phyloP scores from a whole-genome alignment of 2,797 vertebrate genomes.

The Phoebastria nigripes region DNA sequence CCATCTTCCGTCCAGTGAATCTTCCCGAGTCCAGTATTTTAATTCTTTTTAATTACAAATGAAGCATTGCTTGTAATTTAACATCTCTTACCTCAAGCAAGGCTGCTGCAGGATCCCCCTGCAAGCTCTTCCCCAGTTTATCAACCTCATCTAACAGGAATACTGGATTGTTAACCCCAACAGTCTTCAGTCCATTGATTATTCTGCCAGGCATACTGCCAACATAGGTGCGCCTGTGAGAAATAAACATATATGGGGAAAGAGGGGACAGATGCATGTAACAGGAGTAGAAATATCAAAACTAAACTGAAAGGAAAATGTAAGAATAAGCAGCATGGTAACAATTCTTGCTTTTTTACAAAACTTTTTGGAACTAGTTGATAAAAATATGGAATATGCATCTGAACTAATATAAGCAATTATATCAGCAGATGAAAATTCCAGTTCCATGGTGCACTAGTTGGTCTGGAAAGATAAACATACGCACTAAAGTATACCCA shows the following conservation, averaged over 20 bases:
- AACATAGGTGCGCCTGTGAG: slow-evolving; percentile 89
- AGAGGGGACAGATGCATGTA: neutral
- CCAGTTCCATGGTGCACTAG: neutral
- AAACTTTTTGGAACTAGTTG: neutral
- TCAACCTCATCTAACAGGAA: slow-evolving; percentile 97
- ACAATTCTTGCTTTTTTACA: neutral
- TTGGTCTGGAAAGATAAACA: neutral
- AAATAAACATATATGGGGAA: neutral
- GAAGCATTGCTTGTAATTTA: neutral
- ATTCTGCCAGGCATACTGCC: slow-evolving; percentile 98
- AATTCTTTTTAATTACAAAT: neutral
- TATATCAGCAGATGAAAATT: neutral
- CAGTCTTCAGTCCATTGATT: slow-evolving; percentile 93
- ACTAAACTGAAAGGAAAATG: neutral
- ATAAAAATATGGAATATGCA: neutral
- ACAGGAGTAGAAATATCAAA: neutral
- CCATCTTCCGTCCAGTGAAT: neutral
- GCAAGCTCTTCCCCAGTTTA: slow-evolving; percentile 94
- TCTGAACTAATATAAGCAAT: neutral
- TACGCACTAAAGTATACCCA: neutral
- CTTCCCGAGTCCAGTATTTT: neutral
- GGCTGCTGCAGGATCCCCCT: slow-evolving; percentile 94
- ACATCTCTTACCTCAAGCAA: slow-evolving; percentile 87
- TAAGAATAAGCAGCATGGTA: neutral
- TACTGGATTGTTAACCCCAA: slow-evolving; percentile 92